Evolutionary conservation across 2,113 vertebrate genomes (phyloP).

Genomic region (Oxyruncus cristatus): DNA sequence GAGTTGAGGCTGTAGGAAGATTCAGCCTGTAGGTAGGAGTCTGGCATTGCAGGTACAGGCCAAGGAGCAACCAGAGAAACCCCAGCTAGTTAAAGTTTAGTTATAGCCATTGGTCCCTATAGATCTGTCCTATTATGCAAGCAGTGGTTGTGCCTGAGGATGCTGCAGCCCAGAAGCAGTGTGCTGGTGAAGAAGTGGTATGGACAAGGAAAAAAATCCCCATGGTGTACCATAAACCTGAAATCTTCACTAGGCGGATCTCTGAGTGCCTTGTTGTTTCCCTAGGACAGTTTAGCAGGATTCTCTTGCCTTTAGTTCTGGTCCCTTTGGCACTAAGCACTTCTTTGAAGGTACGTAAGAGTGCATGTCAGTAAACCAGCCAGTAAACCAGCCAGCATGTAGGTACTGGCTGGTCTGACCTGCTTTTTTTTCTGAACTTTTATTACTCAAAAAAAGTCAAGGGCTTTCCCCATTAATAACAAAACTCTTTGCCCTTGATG

Average conservation of each 20-base stretch:
- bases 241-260: not conserved
- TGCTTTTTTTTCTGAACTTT: not conserved
- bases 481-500: not conserved
- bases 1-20: not conserved
- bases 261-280: not conserved
- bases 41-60: not conserved
- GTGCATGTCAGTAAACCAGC: no score
- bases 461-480: not conserved
- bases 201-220: not conserved
- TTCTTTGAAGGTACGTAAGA: not conserved
- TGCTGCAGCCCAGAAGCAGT: not conserved
- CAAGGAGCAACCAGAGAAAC: not conserved
- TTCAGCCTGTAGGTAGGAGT: not conserved
- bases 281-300: not conserved
- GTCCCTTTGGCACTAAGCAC: not conserved
- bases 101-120: not conserved
- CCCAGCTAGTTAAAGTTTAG: not conserved
- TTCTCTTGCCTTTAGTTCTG: not conserved
- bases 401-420: not conserved
- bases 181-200: not conserved
- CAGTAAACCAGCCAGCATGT: no score
- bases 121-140: not conserved
- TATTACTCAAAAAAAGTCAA: not conserved
- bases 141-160: accelerated
- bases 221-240: not conserved